These are phyloP conservation scores for Scotopteryx bipunctaria DNA, from an alignment of 2,888 invertebrate species.

Conservation along the genomic window DNA sequence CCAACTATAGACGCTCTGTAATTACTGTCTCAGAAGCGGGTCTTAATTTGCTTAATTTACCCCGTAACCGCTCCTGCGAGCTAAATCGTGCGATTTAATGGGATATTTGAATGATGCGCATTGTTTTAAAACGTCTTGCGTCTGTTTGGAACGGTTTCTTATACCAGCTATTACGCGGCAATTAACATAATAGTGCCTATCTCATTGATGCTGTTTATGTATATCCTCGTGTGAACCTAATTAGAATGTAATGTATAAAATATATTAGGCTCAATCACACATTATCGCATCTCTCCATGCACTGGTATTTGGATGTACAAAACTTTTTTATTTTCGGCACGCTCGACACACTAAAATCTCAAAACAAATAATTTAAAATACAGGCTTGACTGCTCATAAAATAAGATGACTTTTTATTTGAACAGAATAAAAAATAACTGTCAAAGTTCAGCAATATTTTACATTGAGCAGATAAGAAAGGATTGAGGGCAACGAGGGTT, in stretches of 20 bases:
- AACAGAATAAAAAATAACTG: not conserved
- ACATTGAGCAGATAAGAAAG: constrained; percentile 6
- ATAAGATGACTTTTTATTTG: not conserved
- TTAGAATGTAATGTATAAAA: constrained; percentile 27
- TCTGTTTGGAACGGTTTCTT: constrained; percentile 60
- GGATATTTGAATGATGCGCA: constrained; percentile 76
- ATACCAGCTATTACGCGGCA: constrained; percentile 37
- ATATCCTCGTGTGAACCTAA: constrained; percentile 27
- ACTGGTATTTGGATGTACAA: too few species aligned
- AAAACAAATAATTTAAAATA: too few species aligned
- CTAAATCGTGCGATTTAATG: constrained; percentile 77
- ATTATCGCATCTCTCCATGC: too few species aligned
- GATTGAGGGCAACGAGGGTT: constrained; percentile 4
- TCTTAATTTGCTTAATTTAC: constrained; percentile 82
- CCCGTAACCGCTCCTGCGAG: constrained; percentile 63
- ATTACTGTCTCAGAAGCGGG: constrained; percentile 75
- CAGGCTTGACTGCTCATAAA: too few species aligned
- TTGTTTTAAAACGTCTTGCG: constrained; percentile 71
- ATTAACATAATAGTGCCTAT: constrained; percentile 37
- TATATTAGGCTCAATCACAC: constrained; percentile 5
- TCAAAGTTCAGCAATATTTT: constrained; percentile 3
- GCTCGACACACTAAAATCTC: too few species aligned
- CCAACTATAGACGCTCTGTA: constrained; percentile 74
- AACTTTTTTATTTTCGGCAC: not conserved
- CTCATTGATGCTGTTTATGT: constrained; percentile 34